Conservation (phyloP, 2,113 vertebrate species). For the Tichodroma muraria region DNA sequence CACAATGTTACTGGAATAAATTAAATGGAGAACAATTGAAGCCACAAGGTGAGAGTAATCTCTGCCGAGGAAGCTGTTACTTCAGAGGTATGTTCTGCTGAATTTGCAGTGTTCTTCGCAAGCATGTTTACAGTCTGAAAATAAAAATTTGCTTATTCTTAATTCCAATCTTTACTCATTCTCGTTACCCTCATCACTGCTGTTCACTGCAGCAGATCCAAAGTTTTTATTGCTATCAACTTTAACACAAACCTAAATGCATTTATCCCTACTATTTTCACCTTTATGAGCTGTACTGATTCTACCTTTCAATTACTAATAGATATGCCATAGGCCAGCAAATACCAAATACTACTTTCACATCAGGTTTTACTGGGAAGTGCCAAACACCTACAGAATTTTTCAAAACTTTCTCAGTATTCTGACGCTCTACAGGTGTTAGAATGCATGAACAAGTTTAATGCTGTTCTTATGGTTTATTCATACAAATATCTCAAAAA, state of each 20-base stretch:
- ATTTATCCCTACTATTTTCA: background rate
- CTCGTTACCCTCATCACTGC: accelerated
- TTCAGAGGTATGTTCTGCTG: background rate
- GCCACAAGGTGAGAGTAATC: background rate
- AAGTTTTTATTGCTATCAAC: background rate
- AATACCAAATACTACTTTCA: background rate
- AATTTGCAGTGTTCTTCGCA: background rate
- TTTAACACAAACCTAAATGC: background rate
- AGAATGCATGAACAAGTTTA: background rate
- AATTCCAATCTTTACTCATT: background rate
- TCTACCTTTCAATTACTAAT: background rate
- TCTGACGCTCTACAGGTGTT: background rate
- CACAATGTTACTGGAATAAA: background rate
- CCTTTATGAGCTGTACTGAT: background rate
- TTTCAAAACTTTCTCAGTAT: background rate
- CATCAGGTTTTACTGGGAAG: background rate
- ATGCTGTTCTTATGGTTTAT: background rate
- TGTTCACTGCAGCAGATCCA: background rate
- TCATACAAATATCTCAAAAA: background rate
- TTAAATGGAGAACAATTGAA: background rate
- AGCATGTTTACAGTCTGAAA: background rate
- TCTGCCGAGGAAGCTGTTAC: background rate
- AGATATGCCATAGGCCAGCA: background rate
- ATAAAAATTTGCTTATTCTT: background rate
- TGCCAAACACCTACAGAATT: background rate